phyloP scores from a whole-genome alignment of 2,888 invertebrate genomes.

The Sphinx pinastri region DNA sequence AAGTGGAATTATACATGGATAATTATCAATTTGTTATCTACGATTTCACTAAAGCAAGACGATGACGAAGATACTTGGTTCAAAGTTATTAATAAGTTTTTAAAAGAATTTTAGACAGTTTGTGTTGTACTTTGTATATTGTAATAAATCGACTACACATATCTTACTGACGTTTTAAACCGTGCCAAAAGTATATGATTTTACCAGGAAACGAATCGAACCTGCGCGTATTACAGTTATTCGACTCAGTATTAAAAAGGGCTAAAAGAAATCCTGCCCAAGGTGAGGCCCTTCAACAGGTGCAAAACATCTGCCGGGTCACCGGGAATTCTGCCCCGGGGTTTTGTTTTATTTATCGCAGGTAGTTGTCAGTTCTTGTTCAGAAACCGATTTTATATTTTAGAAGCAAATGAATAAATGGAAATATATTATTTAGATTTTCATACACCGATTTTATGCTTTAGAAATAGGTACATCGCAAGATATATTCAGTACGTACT shows the following conservation, averaged over 20 bases:
- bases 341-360: conserved; percentile 10
- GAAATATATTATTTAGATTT: too few species aligned
- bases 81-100: too few species aligned
- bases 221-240: background rate
- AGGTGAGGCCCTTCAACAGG: conserved; percentile 5
- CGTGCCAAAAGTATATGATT: background rate
- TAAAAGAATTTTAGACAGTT: too few species aligned
- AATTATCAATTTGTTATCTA: too few species aligned
- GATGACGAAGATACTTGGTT: too few species aligned
- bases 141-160: background rate
- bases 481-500: too few species aligned
- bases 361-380: conserved; percentile 2
- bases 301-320: conserved; percentile 15
- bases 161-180: background rate
- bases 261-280: conserved; percentile 3
- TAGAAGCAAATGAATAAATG: background rate
- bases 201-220: background rate
- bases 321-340: conserved; percentile 7
- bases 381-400: conserved; percentile 5
- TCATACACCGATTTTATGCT: too few species aligned
- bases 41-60: too few species aligned
- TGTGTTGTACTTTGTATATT: background rate
- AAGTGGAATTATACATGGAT: too few species aligned
- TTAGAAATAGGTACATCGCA: too few species aligned
- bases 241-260: conserved; percentile 2